phyloP scores from a whole-genome alignment of 2,888 invertebrate species.

The Teleogryllus oceanicus region DNA sequence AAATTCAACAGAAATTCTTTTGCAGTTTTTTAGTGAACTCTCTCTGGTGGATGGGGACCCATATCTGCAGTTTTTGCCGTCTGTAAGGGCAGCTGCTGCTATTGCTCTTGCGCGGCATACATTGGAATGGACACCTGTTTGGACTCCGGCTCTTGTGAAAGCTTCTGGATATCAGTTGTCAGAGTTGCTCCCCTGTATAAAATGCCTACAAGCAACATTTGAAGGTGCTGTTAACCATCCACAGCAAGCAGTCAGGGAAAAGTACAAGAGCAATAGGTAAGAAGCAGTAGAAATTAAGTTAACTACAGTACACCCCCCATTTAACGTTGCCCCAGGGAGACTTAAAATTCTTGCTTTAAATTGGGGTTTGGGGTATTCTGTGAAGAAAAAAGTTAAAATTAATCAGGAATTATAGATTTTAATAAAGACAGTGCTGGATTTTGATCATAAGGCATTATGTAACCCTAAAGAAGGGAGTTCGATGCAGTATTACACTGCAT shows the following conservation, averaged over 20 bases:
- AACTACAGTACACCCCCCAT: too few species aligned
- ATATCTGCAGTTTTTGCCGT: slow-evolving; percentile 77
- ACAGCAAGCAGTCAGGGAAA: slow-evolving; percentile 85
- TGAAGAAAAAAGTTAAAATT: too few species aligned
- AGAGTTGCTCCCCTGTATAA: slow-evolving; percentile 65
- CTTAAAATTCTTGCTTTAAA: too few species aligned
- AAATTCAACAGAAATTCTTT: slow-evolving; percentile 36
- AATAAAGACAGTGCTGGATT: too few species aligned
- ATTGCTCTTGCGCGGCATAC: slow-evolving; percentile 78
- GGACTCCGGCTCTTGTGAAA: slow-evolving; percentile 63
- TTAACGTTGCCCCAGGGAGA: too few species aligned
- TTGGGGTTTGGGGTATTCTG: too few species aligned
- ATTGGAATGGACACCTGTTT: slow-evolving; percentile 56
- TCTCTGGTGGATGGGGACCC: slow-evolving; percentile 83
- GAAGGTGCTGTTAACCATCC: slow-evolving; percentile 61
- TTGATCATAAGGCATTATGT: too few species aligned
- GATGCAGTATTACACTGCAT: too few species aligned
- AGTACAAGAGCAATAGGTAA: slow-evolving; percentile 61
- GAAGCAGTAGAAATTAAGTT: background rate
- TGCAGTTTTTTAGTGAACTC: slow-evolving; percentile 78
- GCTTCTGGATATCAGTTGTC: slow-evolving; percentile 65
- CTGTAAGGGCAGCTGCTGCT: slow-evolving; percentile 75
- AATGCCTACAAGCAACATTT: slow-evolving; percentile 67
- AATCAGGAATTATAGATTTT: too few species aligned
- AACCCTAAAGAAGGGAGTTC: too few species aligned